Evolutionary conservation across 2,113 vertebrate genomes (phyloP), one percentile per base, ranked within the genome.

Genomic region (Dolichallabes microphthalmus): DNA sequence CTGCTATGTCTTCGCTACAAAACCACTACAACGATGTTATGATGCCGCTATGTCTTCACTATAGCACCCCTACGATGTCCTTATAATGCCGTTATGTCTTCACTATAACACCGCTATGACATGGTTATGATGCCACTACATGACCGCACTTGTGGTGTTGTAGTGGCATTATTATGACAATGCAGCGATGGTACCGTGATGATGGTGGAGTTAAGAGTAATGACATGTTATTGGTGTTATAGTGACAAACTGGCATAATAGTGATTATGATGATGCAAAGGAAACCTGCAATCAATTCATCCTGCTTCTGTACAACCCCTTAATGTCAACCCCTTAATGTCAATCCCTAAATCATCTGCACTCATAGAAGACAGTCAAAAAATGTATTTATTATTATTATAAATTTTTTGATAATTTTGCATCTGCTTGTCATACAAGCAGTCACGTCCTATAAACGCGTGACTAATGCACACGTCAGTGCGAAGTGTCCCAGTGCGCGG

Each of bases 401-500:
- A 0, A 2, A 13, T 74, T 74, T 74, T 52, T n/a, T 52, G 7
- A 45, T 45, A 45, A 45, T 2, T 1, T 8, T 55, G 35, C 78
- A 25, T 30, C 14, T 61, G 11, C 11, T 50, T 12, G 57, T 20
- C 32, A 69, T 64, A 74, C n/a, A 80, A 57, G 30, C 53, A 83
- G 35, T 15, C 73, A 30, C 63, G 30, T 85, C 60, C 75, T 71
- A 69, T 80, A 91, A 90, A 91, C 78, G 88, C 82, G 80, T 91
- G 88, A 92, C 88, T 85, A 91, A 91, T 88, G 81, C 8, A 32
- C 79, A 85, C 84, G 50, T 83, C 45, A 80, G 45, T 57, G 53
- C 53, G 73, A 52, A 82, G 71, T 55, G 68, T 39, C 78, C 84
- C 82, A 82, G 82, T 69, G 15, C 53, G 1, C 85, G 20, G 53